Percentiles rank a stretch among this genome's conserved stretches.
phyloP scores from a whole-genome alignment of 1,140 invertebrate species.

The Coptotermes formosanus region DNA sequence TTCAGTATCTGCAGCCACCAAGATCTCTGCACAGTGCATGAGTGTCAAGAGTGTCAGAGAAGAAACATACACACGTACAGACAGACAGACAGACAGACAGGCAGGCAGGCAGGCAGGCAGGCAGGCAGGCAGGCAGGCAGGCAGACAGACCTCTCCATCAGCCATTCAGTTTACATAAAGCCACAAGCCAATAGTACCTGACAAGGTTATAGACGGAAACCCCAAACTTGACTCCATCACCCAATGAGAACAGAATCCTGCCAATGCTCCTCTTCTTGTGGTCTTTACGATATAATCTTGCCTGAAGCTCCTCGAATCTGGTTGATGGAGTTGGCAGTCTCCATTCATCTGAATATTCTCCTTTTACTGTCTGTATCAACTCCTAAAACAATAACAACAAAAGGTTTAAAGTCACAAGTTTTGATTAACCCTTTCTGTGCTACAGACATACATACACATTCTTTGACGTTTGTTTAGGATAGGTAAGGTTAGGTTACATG shows the following conservation, averaged over 20 bases:
- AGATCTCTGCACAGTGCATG: too few relatives aligned
- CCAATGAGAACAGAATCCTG: conserved; percentile 46
- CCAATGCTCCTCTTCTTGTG: conserved; percentile 41
- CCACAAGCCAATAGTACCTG: conserved; percentile 31
- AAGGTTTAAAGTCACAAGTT: background rate
- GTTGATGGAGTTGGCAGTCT: background rate
- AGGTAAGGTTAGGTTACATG: too few relatives aligned
- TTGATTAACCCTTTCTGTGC: too few relatives aligned
- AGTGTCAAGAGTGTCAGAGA: too few relatives aligned
- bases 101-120: too few relatives aligned
- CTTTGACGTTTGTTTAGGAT: too few relatives aligned
- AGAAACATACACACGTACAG: too few relatives aligned
- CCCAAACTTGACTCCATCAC: conserved; percentile 46
- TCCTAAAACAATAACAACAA: background rate
- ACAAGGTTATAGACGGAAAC: conserved; percentile 49
- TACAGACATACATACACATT: too few relatives aligned
- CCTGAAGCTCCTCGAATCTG: conserved; percentile 1
- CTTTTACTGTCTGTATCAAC: background rate
- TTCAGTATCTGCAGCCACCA: too few relatives aligned
- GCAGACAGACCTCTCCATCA: background rate
- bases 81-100: too few relatives aligned
- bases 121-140: too few relatives aligned
- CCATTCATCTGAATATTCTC: background rate
- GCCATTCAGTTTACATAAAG: background rate
- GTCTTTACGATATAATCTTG: conserved; percentile 16